A percentile compares a stretch with the other conserved stretches of the same genome.
These are phyloP conservation scores for Passer montanus DNA, from an alignment of 2,113 vertebrate species.

Conservation along the genomic window DNA sequence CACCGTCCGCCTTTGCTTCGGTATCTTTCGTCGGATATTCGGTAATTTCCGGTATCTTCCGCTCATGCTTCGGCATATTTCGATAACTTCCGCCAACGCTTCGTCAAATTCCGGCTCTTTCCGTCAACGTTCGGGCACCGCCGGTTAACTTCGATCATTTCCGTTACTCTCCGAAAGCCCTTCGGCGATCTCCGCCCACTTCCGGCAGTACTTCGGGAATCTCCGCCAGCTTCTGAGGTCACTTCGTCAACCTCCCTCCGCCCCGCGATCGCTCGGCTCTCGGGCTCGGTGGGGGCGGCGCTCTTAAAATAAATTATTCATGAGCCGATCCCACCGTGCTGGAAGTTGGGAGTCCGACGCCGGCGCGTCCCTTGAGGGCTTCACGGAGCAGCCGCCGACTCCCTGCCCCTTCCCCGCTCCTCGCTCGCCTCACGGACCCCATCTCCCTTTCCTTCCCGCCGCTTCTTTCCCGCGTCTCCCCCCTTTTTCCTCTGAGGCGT, in stretches of 20 bases:
- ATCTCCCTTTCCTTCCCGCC: accelerated
- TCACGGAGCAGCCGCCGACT: background rate
- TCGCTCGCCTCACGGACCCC: background rate
- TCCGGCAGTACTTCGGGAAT: background rate
- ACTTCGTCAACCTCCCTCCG: background rate
- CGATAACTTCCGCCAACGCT: accelerated
- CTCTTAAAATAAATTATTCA: background rate
- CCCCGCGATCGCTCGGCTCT: accelerated
- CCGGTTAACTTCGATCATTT: accelerated
- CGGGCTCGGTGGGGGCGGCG: background rate
- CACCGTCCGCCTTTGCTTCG: background rate
- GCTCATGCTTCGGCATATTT: accelerated
- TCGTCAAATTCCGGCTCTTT: background rate
- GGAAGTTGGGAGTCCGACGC: accelerated
- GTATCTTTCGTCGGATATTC: accelerated
- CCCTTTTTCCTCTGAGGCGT: background rate
- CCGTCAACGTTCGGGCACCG: accelerated
- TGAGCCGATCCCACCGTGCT: background rate
- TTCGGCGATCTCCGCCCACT: background rate
- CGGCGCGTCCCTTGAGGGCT: too few relatives aligned
- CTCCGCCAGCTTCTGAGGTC: background rate
- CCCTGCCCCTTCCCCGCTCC: accelerated
- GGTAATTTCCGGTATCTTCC: accelerated
- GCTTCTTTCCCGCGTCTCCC: accelerated
- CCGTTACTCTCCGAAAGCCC: accelerated